Evolutionary conservation across 2,797 vertebrate species (phyloP).

Genomic region (Graptemys geographica): DNA sequence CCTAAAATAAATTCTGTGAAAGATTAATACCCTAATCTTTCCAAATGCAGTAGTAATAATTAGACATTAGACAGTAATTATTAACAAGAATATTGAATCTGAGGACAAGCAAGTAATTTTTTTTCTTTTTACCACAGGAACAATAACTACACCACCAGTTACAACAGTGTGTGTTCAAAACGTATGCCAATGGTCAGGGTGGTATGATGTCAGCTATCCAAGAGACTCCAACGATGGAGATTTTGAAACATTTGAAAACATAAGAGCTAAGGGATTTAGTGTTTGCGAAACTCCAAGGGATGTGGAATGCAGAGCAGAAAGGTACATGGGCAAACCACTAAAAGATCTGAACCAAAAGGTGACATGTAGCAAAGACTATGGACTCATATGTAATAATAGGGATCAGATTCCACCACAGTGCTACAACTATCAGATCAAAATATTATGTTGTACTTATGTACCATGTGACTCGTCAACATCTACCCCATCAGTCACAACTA

Average conservation of each 20-base stretch:
- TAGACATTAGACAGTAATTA: neutral
- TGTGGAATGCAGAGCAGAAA: conserved; percentile 73
- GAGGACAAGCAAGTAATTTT: neutral
- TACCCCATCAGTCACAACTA: neutral
- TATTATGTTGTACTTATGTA: conserved; percentile 72
- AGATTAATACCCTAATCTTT: neutral
- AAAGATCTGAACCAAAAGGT: conserved; percentile 69
- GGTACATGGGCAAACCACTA: neutral
- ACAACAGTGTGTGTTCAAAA: conserved; percentile 73
- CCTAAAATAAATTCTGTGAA: neutral
- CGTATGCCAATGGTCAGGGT: conserved; percentile 77
- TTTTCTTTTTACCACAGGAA: conserved; percentile 44
- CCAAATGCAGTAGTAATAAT: neutral
- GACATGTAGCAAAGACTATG: conserved; percentile 46
- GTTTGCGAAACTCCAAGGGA: conserved; percentile 41
- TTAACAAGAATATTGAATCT: neutral
- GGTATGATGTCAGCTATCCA: conserved; percentile 74
- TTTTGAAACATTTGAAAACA: conserved; percentile 73
- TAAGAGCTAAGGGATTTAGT: conserved; percentile 57
- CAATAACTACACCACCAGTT: rapidly evolving
- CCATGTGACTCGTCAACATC: conserved; percentile 43
- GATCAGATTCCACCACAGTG: conserved; percentile 56
- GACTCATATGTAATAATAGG: conserved; percentile 77
- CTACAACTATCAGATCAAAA: conserved; percentile 77
- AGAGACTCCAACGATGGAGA: conserved; percentile 66